A percentile compares a stretch with the other conserved stretches of the same genome.
Conservation (phyloP, 2,888 invertebrate genomes). For the Steinernema hermaphroditum region DNA sequence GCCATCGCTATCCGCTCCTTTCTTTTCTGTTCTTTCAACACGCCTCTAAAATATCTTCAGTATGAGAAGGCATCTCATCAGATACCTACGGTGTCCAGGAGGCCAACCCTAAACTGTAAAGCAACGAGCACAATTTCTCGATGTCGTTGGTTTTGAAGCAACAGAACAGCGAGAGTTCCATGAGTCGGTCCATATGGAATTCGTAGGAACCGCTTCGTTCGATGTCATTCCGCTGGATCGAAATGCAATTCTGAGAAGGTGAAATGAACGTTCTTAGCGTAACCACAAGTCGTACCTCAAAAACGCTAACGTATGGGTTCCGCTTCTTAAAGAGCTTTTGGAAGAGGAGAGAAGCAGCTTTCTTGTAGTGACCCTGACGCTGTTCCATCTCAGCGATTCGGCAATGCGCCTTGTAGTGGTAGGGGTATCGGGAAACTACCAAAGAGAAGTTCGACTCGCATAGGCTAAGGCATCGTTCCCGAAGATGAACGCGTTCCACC, state of each 20-base stretch:
- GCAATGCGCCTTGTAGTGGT: constrained; percentile 38
- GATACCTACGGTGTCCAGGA: background rate
- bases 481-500: constrained; percentile 9
- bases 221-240: constrained; percentile 3
- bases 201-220: constrained; percentile 20
- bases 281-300: constrained; percentile 11
- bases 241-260: constrained; percentile 3
- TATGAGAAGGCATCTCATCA: no score
- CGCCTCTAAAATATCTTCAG: background rate
- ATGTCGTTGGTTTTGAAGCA: constrained; percentile 24
- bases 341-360: constrained; percentile 24
- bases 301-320: constrained; percentile 11
- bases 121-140: background rate
- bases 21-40: background rate
- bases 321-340: constrained; percentile 29
- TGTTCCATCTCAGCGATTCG: constrained; percentile 34
- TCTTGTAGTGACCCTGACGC: constrained; percentile 4
- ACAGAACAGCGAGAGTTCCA: background rate
- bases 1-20: background rate
- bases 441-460: constrained; percentile 28
- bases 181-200: constrained; percentile 8
- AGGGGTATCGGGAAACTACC: constrained; percentile 34
- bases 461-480: constrained; percentile 16
- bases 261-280: background rate
- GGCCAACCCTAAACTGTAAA: constrained; percentile 8